phyloP scores from a whole-genome alignment of 2,797 vertebrate genomes.

The Diplodus puntazzo region DNA sequence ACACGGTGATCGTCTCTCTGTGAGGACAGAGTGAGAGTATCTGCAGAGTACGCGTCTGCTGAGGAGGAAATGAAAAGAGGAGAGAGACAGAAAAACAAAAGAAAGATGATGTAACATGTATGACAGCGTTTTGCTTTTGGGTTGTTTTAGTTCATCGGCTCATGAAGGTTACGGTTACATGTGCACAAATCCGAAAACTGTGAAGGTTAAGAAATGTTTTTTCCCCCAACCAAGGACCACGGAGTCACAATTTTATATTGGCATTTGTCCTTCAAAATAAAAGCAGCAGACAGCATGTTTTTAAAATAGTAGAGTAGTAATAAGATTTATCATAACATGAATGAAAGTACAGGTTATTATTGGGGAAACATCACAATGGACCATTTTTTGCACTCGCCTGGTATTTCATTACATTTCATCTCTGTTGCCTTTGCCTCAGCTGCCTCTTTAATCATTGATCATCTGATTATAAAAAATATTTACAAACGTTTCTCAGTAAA shows the following conservation, averaged over 20 bases:
- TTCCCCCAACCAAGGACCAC: background rate
- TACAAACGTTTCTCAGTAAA: no score
- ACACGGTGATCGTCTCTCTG: constrained; percentile 92
- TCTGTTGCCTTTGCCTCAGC: no score
- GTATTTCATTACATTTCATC: no score
- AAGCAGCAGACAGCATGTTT: background rate
- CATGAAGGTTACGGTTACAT: background rate
- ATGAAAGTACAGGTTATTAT: background rate
- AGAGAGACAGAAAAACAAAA: constrained; percentile 5
- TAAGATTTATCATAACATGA: background rate
- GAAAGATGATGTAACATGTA: background rate
- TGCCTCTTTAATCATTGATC: no score
- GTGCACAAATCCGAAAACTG: background rate
- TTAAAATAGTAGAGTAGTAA: no score
- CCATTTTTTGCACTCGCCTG: no score
- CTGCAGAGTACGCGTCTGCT: constrained; percentile 89
- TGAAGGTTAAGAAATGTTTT: background rate
- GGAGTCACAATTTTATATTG: no score
- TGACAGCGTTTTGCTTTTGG: background rate
- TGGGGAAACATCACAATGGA: no score
- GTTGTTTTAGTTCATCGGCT: background rate
- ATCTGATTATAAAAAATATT: no score
- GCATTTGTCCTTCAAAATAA: background rate
- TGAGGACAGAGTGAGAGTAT: constrained; percentile 86
- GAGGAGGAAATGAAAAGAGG: background rate